Conservation (phyloP, 2,797 vertebrate genomes). For the Melanotaenia boesemani region DNA sequence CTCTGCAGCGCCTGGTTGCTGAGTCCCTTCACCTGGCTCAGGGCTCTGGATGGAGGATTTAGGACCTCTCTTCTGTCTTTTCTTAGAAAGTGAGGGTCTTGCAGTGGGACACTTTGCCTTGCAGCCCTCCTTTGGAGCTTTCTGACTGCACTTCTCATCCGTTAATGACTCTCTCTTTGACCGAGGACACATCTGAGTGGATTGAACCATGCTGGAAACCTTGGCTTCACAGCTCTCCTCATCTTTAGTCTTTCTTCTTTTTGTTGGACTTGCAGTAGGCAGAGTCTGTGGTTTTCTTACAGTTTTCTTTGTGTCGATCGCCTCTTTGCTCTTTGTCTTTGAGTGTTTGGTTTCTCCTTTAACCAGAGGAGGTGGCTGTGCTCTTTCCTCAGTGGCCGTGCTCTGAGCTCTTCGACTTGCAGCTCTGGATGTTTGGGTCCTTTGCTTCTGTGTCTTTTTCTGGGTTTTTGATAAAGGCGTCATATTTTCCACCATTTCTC, state of each 20-base stretch:
- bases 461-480: neutral
- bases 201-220: neutral
- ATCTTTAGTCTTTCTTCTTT: neutral
- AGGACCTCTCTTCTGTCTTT: neutral
- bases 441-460: neutral
- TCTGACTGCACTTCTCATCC: too few relatives aligned
- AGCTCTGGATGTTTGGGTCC: neutral
- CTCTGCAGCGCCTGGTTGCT: neutral
- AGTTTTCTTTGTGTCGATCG: neutral
- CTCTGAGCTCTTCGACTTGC: neutral
- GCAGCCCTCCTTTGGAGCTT: neutral
- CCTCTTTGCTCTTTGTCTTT: neutral
- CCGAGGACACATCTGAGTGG: too few relatives aligned
- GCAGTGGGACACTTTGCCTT: neutral
- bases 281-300: neutral
- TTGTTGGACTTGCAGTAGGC: neutral
- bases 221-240: neutral
- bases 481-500: neutral
- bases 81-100: neutral
- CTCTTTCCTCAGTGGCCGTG: neutral
- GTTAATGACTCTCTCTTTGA: neutral
- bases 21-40: neutral
- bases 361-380: neutral
- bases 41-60: accelerated
- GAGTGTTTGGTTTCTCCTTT: neutral